Percentiles rank a stretch among this genome's conserved stretches.
phyloP scores from a whole-genome alignment of 2,113 vertebrate species.

The Clarias batrachus region DNA sequence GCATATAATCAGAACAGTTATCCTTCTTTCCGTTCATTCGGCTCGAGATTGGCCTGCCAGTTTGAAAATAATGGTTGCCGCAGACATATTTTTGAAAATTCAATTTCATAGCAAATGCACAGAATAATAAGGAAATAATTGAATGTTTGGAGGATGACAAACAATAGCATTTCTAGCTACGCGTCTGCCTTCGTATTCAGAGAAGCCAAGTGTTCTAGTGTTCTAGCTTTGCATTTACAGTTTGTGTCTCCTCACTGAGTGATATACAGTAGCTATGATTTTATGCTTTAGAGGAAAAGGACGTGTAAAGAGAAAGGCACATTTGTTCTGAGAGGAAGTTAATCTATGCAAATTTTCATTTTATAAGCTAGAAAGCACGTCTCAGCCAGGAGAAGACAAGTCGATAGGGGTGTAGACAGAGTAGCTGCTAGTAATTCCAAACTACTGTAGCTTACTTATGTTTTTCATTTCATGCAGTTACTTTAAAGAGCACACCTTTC shows the following conservation, averaged over 20 bases:
- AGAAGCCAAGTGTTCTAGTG: not conserved
- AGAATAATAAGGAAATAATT: too few relatives aligned
- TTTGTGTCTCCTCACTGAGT: not conserved
- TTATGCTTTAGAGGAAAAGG: not conserved
- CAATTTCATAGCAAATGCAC: not conserved
- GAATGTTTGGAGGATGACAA: too few relatives aligned
- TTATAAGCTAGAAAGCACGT: not conserved
- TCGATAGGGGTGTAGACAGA: not conserved
- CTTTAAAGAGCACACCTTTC: not conserved
- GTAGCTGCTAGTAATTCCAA: not conserved
- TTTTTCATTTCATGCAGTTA: too few relatives aligned
- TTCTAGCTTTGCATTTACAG: not conserved
- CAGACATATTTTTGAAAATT: not conserved
- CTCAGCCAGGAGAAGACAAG: not conserved
- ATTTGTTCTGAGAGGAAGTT: not conserved
- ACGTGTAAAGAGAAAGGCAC: not conserved
- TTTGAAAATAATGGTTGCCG: not conserved
- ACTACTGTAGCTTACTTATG: not conserved
- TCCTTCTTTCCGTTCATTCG: conserved; percentile 9
- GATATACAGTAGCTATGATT: not conserved
- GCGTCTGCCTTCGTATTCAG: not conserved
- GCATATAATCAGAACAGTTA: conserved; percentile 48
- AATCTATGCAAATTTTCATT: not conserved
- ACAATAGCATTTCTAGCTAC: not conserved
- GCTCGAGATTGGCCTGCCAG: conserved; percentile 14